These are phyloP conservation scores for Petromus typicus DNA, from an alignment of 2,113 vertebrate genomes.

Conservation along the genomic window DNA sequence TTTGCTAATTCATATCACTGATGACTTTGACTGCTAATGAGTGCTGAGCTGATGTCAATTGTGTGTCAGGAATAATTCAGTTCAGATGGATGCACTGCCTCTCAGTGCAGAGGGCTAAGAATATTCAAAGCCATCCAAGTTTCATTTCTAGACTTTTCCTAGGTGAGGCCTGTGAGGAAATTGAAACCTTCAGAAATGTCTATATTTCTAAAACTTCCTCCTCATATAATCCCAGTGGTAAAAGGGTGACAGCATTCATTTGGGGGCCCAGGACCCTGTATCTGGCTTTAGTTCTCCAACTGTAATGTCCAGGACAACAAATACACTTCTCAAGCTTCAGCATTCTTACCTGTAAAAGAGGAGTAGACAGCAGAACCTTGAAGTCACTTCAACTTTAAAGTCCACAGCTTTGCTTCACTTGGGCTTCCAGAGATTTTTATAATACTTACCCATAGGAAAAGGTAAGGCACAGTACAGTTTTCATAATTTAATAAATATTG, in stretches of 20 bases:
- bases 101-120: background rate
- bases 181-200: background rate
- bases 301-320: background rate
- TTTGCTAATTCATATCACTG: conserved; percentile 50
- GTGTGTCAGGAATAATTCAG: conserved; percentile 39
- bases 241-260: background rate
- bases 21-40: conserved; percentile 25
- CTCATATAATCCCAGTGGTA: background rate
- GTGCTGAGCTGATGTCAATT: background rate
- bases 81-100: background rate
- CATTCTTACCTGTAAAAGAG: background rate
- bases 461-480: background rate
- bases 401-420: background rate
- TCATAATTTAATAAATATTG: background rate
- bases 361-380: background rate
- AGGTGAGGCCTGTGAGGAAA: background rate
- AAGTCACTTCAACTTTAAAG: background rate
- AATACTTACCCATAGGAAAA: background rate
- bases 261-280: background rate
- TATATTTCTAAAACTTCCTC: background rate
- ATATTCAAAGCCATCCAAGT: background rate
- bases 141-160: background rate
- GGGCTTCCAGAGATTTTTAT: background rate
- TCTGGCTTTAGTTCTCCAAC: background rate
- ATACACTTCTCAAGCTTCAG: background rate